phyloP scores from a whole-genome alignment of 2,888 invertebrate species.

The Danaus chrysippus region DNA sequence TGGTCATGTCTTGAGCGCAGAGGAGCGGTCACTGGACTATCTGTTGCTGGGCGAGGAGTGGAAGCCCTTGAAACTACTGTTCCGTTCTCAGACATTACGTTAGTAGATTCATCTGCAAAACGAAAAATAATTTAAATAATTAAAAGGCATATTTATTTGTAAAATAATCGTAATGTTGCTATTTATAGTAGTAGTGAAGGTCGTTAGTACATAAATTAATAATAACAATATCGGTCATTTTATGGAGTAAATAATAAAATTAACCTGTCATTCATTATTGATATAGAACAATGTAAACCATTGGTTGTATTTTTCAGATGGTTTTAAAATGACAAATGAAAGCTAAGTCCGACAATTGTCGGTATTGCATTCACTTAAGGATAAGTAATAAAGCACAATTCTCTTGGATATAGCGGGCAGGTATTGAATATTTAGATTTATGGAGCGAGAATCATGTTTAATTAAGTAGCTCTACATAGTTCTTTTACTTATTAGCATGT shows the following conservation, averaged over 20 bases:
- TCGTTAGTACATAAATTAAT: no score
- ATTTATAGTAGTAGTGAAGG: no score
- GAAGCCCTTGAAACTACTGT: constrained; percentile 70
- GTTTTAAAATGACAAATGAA: constrained; percentile 34
- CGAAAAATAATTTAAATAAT: constrained; percentile 14
- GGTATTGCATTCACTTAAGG: constrained; percentile 51
- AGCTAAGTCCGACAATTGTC: constrained; percentile 46
- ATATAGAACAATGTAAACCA: background rate
- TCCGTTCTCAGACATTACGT: constrained; percentile 73
- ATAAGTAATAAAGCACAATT: constrained; percentile 39
- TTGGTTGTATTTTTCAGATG: constrained; percentile 19
- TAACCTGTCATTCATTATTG: constrained; percentile 9
- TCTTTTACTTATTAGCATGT: constrained; percentile 48
- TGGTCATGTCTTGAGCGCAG: constrained; percentile 80
- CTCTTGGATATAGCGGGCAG: constrained; percentile 35
- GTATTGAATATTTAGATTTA: constrained; percentile 67
- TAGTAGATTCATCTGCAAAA: constrained; percentile 53
- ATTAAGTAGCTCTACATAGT: constrained; percentile 67
- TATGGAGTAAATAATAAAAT: no score
- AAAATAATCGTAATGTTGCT: no score
- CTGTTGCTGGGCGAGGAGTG: constrained; percentile 72
- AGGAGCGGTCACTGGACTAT: constrained; percentile 65
- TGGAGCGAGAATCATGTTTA: constrained; percentile 70
- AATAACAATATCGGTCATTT: no score
- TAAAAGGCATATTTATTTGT: no score